Percentiles rank a stretch among this genome's conserved stretches.
These are phyloP conservation scores for Papilio aristodemus DNA, from an alignment of 1,140 invertebrate species.

Conservation along the genomic window DNA sequence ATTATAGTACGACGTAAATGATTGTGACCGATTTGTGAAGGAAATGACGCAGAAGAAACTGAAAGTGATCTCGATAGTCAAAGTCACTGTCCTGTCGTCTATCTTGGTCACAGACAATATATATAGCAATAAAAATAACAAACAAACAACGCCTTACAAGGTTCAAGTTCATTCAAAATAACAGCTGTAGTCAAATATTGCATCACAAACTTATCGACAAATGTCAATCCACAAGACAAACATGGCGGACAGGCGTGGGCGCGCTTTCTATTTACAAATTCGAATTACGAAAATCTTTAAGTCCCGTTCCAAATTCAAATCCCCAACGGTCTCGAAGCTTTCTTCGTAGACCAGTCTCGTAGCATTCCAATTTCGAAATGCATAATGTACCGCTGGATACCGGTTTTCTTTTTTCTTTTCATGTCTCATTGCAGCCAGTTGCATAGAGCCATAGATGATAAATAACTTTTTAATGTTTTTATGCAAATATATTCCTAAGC, in stretches of 20 bases:
- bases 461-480: background rate
- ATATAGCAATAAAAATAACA: too few species aligned
- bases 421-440: background rate
- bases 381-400: constrained; percentile 8
- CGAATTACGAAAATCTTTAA: constrained; percentile 28
- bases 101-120: too few species aligned
- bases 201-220: constrained; percentile 10
- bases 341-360: constrained; percentile 25
- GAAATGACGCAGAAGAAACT: background rate
- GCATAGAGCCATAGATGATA: background rate
- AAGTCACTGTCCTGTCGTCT: background rate
- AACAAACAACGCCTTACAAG: too few species aligned
- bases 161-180: background rate
- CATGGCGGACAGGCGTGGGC: constrained; percentile 2
- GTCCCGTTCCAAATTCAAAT: constrained; percentile 32
- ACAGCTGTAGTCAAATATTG: background rate
- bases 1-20: constrained; percentile 5
- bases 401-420: constrained; percentile 19
- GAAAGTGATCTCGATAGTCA: background rate
- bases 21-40: background rate
- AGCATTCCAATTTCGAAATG: constrained; percentile 30
- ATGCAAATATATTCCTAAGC: background rate
- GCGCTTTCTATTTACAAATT: constrained; percentile 27
- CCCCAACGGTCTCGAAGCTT: constrained; percentile 22
- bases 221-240: constrained; percentile 16